Conservation (phyloP, 1,140 invertebrate species). For the Diabrotica undecimpunctata region DNA sequence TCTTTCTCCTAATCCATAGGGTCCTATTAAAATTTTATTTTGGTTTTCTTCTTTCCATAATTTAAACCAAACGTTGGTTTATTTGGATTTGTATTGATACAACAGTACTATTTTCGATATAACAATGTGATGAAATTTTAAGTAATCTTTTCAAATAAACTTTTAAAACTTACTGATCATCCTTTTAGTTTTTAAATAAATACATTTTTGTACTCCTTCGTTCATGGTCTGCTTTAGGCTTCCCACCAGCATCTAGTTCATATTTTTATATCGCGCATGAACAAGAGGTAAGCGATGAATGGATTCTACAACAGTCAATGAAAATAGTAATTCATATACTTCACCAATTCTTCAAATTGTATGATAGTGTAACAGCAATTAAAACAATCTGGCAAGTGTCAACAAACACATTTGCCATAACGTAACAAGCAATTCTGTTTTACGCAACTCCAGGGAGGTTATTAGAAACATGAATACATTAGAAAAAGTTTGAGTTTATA, state of each 20-base stretch:
- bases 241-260: slow-evolving; percentile 9
- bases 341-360: too few relatives aligned
- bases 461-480: background rate
- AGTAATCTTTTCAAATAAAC: too few relatives aligned
- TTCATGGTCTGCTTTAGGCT: slow-evolving; percentile 8
- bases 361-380: background rate
- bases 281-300: slow-evolving; percentile 14
- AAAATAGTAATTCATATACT: slow-evolving; percentile 8
- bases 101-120: too few relatives aligned
- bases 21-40: too few relatives aligned
- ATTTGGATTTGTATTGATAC: too few relatives aligned
- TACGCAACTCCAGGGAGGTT: background rate
- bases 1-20: too few relatives aligned
- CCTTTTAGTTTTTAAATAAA: too few relatives aligned
- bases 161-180: too few relatives aligned
- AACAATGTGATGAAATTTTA: too few relatives aligned
- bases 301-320: slow-evolving; percentile 17
- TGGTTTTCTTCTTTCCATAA: too few relatives aligned
- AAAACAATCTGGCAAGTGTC: background rate
- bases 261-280: slow-evolving; percentile 15
- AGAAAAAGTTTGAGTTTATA: background rate
- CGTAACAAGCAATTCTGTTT: background rate
- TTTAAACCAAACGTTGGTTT: too few relatives aligned
- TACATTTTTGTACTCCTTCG: background rate
- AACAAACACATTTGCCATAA: background rate